phyloP scores from a whole-genome alignment of 2,888 invertebrate species.

The Scelioninae gen. 2 region DNA sequence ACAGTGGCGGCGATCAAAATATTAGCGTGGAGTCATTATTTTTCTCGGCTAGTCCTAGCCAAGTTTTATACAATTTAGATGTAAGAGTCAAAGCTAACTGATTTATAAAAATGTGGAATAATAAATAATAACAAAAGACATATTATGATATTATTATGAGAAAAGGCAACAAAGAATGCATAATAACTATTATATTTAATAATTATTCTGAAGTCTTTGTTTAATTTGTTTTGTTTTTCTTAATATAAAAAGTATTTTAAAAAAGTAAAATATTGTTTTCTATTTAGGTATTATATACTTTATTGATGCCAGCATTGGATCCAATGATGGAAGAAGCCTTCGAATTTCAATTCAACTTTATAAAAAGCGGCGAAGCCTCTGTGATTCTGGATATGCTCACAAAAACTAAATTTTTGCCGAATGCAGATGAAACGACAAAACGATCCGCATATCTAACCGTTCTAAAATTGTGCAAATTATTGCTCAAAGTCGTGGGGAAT shows the following conservation, averaged over 20 bases:
- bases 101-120: no score
- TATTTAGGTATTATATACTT: conserved; percentile 86
- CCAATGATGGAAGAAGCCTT: conserved; percentile 85
- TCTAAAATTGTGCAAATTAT: conserved; percentile 90
- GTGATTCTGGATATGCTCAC: conserved; percentile 87
- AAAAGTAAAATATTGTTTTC: no score
- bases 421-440: conserved; percentile 85
- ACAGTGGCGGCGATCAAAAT: conserved; percentile 69
- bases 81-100: no score
- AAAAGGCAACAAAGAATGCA: no score
- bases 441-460: conserved; percentile 92
- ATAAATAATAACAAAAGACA: no score
- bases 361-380: conserved; percentile 81
- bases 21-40: conserved; percentile 80
- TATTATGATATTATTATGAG: no score
- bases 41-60: conserved; percentile 83
- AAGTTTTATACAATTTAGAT: conserved; percentile 85
- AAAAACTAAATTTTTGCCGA: conserved; percentile 89
- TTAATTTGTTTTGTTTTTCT: no score
- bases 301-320: conserved; percentile 93
- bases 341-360: conserved; percentile 83
- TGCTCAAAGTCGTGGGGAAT: conserved; percentile 91
- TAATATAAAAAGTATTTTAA: no score
- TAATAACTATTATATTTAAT: no score
- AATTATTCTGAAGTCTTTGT: no score